Evolutionary conservation across 30 jellyfish, hydroid and myxozoan genomes (phyloP), one percentile per base, ranked within the genome.

Genomic region (Catostylus mosaicus): DNA sequence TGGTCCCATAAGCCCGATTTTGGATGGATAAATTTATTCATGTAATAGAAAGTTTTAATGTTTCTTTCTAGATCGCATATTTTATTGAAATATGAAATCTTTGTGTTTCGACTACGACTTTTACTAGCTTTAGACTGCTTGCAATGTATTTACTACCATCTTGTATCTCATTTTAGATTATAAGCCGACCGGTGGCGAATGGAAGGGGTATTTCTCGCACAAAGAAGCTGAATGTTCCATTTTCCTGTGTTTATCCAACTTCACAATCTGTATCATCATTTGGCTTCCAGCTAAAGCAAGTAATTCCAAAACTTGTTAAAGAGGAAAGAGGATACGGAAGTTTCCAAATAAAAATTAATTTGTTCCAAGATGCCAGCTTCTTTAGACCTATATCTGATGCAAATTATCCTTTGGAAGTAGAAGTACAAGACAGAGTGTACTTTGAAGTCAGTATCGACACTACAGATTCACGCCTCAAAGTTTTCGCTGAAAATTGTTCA

Each of bases 181-280:
- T 32, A 3, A 70, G 87, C 81, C 76, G 94, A 26, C 59, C 71
- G 4, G 85, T 86, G n/a, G 78, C 85, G 12, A 62, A 67, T 10
- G 78, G 30, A 12, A 75, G 85, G 19, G 67, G 85, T 0, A 82
- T 89, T 22, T 56, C 81, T 30, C 71, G 95, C 20, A 60, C 46
- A 64, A 80, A 47, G 78, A 82, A 76, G 78, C 65, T 89, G 22
- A 74, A 77, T 31, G 76, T 89, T n/a, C 95, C 91, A 0, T 89
- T 89, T 38, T 89, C 97, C 8, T 89, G 97, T 77, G 97, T 83
- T 11, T 89, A 73, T 36, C 97, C 97, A 7, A 89, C 97, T 2
- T 66, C 94, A 35, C 82, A 88, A 29, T 82, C 87, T 6, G 97
- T 89, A 0, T 89, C 97, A 7, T 83, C 96, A 8, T 60, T 82